Conservation (phyloP, 2,888 invertebrate genomes). For the Drosophila koepferae region DNA sequence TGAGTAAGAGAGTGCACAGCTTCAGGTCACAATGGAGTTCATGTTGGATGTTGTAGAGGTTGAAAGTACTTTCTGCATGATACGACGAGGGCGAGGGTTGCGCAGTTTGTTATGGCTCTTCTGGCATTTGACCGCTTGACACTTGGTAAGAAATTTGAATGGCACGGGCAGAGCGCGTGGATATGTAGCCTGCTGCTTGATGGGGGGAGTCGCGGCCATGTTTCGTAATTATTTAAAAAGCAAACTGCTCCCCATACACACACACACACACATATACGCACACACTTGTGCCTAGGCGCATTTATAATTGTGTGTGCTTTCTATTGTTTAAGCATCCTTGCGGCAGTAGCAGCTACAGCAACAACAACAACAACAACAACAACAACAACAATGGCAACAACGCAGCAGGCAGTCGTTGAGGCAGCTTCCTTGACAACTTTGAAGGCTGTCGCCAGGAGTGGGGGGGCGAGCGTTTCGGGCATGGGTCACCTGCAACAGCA, state of each 20-base stretch:
- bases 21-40: not conserved
- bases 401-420: slow-evolving; percentile 35
- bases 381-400: slow-evolving; percentile 30
- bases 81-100: slow-evolving; percentile 12
- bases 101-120: slow-evolving; percentile 13
- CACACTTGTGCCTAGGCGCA: slow-evolving; percentile 3
- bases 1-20: not conserved
- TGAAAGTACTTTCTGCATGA: slow-evolving; percentile 35
- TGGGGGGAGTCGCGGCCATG: slow-evolving; percentile 20
- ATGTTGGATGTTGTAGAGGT: slow-evolving; percentile 10
- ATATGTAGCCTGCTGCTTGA: slow-evolving; percentile 13
- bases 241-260: slow-evolving; percentile 48
- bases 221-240: slow-evolving; percentile 65
- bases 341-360: slow-evolving; percentile 4
- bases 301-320: slow-evolving; percentile 39
- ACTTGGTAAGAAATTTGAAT: slow-evolving; percentile 17
- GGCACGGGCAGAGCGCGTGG: not conserved
- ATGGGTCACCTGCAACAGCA: slow-evolving; percentile 64
- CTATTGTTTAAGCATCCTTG: slow-evolving; percentile 53
- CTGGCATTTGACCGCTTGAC: slow-evolving; percentile 33
- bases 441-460: slow-evolving; percentile 16
- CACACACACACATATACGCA: slow-evolving; percentile 29
- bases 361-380: slow-evolving; percentile 2
- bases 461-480: slow-evolving; percentile 34
- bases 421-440: slow-evolving; percentile 38